These are phyloP conservation scores for Pteruthius melanotis DNA, from an alignment of 2,113 vertebrate genomes.

Conservation along the genomic window DNA sequence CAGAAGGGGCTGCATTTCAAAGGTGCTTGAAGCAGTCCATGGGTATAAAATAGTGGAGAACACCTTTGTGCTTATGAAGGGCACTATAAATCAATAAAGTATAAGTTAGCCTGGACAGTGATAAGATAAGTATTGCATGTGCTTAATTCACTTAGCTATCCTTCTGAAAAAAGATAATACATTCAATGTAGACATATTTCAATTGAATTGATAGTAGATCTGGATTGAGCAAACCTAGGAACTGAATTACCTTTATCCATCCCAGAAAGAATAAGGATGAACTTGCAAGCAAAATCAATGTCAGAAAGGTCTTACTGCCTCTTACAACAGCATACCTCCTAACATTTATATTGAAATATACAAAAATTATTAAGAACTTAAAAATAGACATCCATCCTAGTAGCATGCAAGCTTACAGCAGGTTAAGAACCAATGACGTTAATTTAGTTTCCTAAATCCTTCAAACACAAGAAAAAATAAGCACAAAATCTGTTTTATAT, in stretches of 20 bases:
- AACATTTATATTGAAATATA: conserved; percentile 38
- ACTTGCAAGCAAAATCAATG: conserved; percentile 68
- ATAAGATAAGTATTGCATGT: conserved; percentile 69
- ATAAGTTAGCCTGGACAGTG: conserved; percentile 59
- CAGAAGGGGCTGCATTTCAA: not conserved
- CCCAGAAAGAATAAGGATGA: conserved; percentile 63
- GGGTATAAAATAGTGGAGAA: conserved; percentile 28
- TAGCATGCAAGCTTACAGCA: not conserved
- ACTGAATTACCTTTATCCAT: conserved; percentile 70
- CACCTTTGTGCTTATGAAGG: conserved; percentile 55
- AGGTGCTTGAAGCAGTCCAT: not conserved
- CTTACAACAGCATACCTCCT: not conserved
- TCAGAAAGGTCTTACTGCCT: conserved; percentile 54
- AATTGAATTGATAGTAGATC: conserved; percentile 72
- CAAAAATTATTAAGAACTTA: conserved; percentile 12
- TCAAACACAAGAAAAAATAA: conserved; percentile 2
- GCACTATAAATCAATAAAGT: conserved; percentile 62
- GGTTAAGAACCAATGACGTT: not conserved
- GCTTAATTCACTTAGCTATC: conserved; percentile 64
- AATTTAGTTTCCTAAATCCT: conserved; percentile 10
- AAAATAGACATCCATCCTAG: not conserved
- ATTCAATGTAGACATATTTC: conserved; percentile 71
- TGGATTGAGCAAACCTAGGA: conserved; percentile 60
- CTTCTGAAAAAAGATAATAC: conserved; percentile 69
- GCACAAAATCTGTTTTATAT: not conserved